Base-by-base conservation (phyloP, 2,113 vertebrate genomes). In the Daubentonia madagascariensis region DNA sequence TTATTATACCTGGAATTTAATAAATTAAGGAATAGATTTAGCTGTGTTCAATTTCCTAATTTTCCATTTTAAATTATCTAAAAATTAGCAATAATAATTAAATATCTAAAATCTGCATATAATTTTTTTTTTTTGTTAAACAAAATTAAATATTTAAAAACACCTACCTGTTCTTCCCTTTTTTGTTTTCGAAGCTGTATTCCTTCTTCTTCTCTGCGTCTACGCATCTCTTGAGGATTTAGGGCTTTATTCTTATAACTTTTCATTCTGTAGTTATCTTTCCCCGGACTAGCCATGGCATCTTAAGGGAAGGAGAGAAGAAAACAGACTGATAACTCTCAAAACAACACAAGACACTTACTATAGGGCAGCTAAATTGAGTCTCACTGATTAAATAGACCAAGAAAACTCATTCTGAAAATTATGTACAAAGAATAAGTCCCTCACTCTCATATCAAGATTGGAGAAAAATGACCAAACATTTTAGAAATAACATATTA, bases 171-270 rank as follows among this genome's bases (percentile, higher is more conserved):
- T 89, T 99, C 99, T 98, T 99, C 99, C 92, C 99, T 99, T 92
- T 99, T 99, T 97, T 99, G 99, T 98, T 99, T 99, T 94, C 99
- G 99, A 78, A 99, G 99, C 89, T 99, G 99, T 96, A 99, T 99
- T 95, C 99, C 99, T 98, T 99, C 99, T 96, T 99, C 99, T 97
- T 99, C 99, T 98, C 99, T 99, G 96, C 99, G 98, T 63, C 99
- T 98, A 18, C 99, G 99, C 99, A 99, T 99, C 98, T 99, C 99
- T 98, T 99, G 99, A 59, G 99, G 99, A 98, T 99, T 99, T 96
- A 99, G 98, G 0, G 99, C 99, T 97, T 99, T 99, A 98, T 99
- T 99, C 98, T 99, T 99, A 90, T 99, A 99, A 98, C 99, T 99
- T 98, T 99, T 99, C 99, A 99, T 99, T 97, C 99, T 99, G 96